These are phyloP conservation scores for Drosophila gaucha DNA, from an alignment of 2,888 invertebrate species.

Conservation along the genomic window DNA sequence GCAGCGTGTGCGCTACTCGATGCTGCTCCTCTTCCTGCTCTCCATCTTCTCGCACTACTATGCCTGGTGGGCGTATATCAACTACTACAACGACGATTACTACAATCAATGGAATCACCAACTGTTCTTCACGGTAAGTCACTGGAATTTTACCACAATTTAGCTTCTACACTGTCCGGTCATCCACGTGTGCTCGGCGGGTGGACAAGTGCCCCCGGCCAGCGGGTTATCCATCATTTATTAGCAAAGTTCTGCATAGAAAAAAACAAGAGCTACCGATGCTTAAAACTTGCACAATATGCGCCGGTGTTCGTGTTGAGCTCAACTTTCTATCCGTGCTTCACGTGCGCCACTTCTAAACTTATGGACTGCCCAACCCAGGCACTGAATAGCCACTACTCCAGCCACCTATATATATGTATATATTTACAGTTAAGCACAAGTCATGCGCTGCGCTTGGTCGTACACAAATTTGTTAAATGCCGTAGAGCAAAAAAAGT, in stretches of 20 bases:
- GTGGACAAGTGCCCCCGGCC: conserved; percentile 19
- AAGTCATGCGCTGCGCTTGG: conserved; percentile 12
- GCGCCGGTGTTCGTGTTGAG: conserved; percentile 37
- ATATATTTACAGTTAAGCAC: conserved; percentile 11
- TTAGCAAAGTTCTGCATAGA: conserved; percentile 58
- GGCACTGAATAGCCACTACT: conserved; percentile 11
- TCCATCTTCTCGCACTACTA: conserved; percentile 89
- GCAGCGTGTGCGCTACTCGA: conserved; percentile 86
- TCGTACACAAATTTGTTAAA: conserved; percentile 45
- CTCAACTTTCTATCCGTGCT: conserved; percentile 36
- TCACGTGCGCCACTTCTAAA: conserved; percentile 44
- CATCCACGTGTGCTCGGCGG: conserved; percentile 21
- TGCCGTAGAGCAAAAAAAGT: conserved; percentile 30
- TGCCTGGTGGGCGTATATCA: conserved; percentile 89
- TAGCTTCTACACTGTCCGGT: conserved; percentile 3
- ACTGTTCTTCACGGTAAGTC: conserved; percentile 86
- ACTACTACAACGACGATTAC: conserved; percentile 90
- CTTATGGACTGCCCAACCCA: conserved; percentile 15
- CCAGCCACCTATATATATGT: background rate
- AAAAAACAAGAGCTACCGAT: conserved; percentile 42
- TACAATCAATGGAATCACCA: conserved; percentile 90
- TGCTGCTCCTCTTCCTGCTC: conserved; percentile 87
- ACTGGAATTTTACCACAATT: background rate
- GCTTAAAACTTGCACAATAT: conserved; percentile 70
- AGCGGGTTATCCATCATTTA: conserved; percentile 62